Base-by-base conservation (phyloP, 2,888 invertebrate genomes). In the Argynnis bischoffii region DNA sequence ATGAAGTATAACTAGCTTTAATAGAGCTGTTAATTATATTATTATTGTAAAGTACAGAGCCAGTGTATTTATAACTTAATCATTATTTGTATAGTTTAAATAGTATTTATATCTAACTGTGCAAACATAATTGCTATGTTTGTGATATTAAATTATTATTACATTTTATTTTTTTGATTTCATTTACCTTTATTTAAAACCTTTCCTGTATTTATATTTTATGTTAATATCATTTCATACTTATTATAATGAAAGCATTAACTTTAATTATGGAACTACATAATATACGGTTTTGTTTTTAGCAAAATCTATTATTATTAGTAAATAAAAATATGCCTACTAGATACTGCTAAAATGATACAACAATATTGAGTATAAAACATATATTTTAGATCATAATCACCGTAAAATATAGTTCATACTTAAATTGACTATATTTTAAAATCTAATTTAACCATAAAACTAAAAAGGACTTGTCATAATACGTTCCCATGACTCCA, bases 71-170 rank as follows among this genome's bases (percentile, higher is more conserved):
- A 90, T 90, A 81, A 89, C 84, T 85, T 90, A 90, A 90, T 90
- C 89, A 90, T 89, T 90, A 91, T 92, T 90, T 92, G 90, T 91
- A 90, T 88, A 90, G 89, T 89, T 92, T 87, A 89, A 89, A 90
- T 90, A 89, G 86, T 90, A 91, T 92, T 90, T 90, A 92, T 91
- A 41, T 41, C 35, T 41, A 87, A 85, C 81, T 78, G 81, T 76
- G 77, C 87, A 88, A 87, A 88, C 88, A 87, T 86, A 77, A 79
- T 76, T 76, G 79, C 79, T 83, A 82, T 88, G 91, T 92, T 91
- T 90, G 90, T 86, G 77, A 82, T 87, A 91, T 87, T 92, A 91
- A 91, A 92, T 91, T 91, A 92, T 92, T 92, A 89, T 87, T 87
- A 85, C 84, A 84, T 85, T 83, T 83, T 79, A 74, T 67, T 63